These are phyloP conservation scores for Drosophila pullipes DNA, from an alignment of 2,888 invertebrate species.

Conservation along the genomic window DNA sequence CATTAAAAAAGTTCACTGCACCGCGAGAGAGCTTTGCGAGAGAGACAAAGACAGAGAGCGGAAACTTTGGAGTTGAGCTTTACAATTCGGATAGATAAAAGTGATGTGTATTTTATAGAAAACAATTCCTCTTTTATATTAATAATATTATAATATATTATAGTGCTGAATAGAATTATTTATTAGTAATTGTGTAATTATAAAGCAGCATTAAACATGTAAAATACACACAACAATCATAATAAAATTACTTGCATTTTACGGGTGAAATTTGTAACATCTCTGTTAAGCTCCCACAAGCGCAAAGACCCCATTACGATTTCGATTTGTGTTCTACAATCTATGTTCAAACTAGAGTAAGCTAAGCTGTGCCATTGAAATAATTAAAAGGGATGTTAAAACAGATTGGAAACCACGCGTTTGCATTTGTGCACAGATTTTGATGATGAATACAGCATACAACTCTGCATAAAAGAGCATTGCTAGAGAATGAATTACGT, in stretches of 20 bases:
- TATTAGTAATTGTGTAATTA: not conserved
- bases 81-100: conserved; percentile 1
- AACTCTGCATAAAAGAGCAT: not conserved
- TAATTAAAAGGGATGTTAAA: not conserved
- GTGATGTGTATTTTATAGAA: not conserved
- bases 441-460: not conserved
- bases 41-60: not conserved
- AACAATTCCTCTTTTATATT: not conserved
- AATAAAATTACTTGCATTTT: not conserved
- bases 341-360: not conserved
- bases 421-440: not conserved
- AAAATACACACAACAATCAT: not conserved
- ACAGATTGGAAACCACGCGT: not conserved
- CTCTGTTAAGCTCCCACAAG: not conserved
- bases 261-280: not conserved
- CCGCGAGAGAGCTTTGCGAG: conserved; percentile 3
- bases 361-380: not conserved
- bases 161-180: not conserved
- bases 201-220: not conserved
- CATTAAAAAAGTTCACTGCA: conserved; percentile 38
- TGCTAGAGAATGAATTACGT: not conserved
- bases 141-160: not conserved
- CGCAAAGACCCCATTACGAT: not conserved
- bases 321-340: not conserved
- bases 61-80: conserved; percentile 1